Conservation (phyloP, 1,140 invertebrate species). For the Papilio polyxenes region DNA sequence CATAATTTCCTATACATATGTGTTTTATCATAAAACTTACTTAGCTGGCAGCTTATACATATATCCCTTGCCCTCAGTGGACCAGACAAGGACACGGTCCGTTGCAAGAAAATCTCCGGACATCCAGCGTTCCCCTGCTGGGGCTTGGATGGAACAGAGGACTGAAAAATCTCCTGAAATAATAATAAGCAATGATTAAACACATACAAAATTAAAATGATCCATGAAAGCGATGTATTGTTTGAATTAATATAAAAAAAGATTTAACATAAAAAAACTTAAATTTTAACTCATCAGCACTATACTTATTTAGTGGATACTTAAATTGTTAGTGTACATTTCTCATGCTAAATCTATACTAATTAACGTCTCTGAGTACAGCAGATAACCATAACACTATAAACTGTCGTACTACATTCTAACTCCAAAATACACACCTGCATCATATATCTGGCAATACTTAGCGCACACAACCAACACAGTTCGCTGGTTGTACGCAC, state of each 20-base stretch:
- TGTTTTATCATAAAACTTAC: conserved; percentile 82
- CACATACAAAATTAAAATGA: not conserved
- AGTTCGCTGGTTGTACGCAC: conserved; percentile 96
- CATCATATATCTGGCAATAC: conserved; percentile 97
- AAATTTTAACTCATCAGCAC: too few species aligned
- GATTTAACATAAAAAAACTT: too few species aligned
- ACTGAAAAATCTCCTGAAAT: conserved; percentile 95
- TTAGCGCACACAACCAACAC: conserved; percentile 98
- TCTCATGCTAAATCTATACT: too few species aligned
- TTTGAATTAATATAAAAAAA: too few species aligned
- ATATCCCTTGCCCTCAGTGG: conserved; percentile 96
- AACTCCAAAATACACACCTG: conserved; percentile 73
- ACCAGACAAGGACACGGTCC: conserved; percentile 95
- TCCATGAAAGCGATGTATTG: too few species aligned
- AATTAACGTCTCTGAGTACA: too few species aligned
- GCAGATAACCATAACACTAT: too few species aligned
- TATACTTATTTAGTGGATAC: too few species aligned
- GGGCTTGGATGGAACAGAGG: conserved; percentile 92
- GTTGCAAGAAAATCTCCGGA: conserved; percentile 96
- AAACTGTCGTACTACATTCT: not conserved
- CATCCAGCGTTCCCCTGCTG: conserved; percentile 93
- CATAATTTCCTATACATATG: conserved; percentile 1
- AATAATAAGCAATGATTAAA: not conserved
- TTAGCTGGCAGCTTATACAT: conserved; percentile 97
- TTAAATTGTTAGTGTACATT: too few species aligned